phyloP scores from a whole-genome alignment of 1,140 invertebrate species.

The Zaprionus capensis region DNA sequence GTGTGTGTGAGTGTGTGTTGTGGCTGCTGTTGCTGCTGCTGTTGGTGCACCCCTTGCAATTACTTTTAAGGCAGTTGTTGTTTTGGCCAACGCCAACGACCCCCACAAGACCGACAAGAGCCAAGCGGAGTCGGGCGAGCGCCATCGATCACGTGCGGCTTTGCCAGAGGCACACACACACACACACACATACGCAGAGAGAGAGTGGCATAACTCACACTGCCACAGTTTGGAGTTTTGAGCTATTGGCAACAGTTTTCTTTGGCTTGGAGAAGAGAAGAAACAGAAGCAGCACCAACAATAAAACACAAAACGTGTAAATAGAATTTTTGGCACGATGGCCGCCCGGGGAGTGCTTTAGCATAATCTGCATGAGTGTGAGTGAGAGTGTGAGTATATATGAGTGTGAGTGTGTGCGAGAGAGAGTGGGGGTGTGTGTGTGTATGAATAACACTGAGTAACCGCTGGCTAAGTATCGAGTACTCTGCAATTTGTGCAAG shows the following conservation, averaged over 20 bases:
- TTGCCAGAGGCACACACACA: slow-evolving; percentile 52
- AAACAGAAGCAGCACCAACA: slow-evolving; percentile 53
- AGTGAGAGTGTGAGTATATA: slow-evolving; percentile 1
- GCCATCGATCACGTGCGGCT: slow-evolving; percentile 81
- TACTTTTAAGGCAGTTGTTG: slow-evolving; percentile 71
- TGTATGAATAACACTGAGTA: slow-evolving; percentile 17
- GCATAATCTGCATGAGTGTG: slow-evolving; percentile 81
- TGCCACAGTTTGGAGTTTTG: slow-evolving; percentile 58
- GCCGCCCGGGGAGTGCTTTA: slow-evolving; percentile 81
- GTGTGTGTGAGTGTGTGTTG: slow-evolving; percentile 11
- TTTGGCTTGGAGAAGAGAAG: slow-evolving; percentile 21
- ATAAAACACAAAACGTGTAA: slow-evolving; percentile 84
- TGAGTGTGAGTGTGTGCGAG: slow-evolving; percentile 22
- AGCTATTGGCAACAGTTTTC: slow-evolving; percentile 74
- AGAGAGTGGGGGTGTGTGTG: background rate
- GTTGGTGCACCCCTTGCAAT: slow-evolving; percentile 76
- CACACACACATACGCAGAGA: slow-evolving; percentile 8
- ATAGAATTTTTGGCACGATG: slow-evolving; percentile 84
- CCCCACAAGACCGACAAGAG: slow-evolving; percentile 62
- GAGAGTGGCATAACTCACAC: slow-evolving; percentile 11
- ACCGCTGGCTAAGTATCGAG: slow-evolving; percentile 43
- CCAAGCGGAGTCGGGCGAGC: slow-evolving; percentile 21
- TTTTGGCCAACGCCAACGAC: slow-evolving; percentile 61
- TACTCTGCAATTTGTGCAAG: slow-evolving; percentile 58
- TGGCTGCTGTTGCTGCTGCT: slow-evolving; percentile 16